Percentiles rank a stretch among this genome's conserved stretches.
Evolutionary conservation across 2,888 invertebrate species (phyloP).

Genomic region (Synergus japonicus): DNA sequence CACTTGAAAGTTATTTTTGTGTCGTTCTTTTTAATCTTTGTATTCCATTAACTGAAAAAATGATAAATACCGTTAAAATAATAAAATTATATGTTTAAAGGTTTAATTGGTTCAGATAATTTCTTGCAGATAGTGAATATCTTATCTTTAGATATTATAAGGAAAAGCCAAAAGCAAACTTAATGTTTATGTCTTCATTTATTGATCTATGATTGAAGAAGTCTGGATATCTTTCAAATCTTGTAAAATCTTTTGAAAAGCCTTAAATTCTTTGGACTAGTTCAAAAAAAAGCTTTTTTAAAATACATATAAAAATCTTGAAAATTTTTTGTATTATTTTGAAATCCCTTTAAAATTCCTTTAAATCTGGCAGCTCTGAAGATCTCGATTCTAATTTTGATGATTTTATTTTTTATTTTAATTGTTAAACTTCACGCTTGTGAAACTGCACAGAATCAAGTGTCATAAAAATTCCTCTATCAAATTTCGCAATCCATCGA

Average conservation of each 20-base stretch:
- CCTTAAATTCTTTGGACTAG: too few relatives aligned
- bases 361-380: not conserved
- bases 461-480: slow-evolving; percentile 24
- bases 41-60: not conserved
- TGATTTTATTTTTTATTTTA: too few relatives aligned
- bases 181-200: not conserved
- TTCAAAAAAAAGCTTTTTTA: too few relatives aligned
- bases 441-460: too few relatives aligned
- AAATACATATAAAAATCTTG: too few relatives aligned
- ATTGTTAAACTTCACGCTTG: not conserved
- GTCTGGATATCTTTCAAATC: too few relatives aligned
- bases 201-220: too few relatives aligned
- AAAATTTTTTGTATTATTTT: not conserved
- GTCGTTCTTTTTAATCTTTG: not conserved
- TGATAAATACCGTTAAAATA: not conserved
- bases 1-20: not conserved
- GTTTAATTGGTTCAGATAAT: not conserved
- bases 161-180: not conserved
- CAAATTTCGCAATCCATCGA: slow-evolving; percentile 10
- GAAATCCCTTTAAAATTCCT: not conserved
- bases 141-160: not conserved
- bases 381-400: too few relatives aligned
- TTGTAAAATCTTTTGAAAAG: too few relatives aligned
- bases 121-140: not conserved
- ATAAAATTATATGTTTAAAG: not conserved